Base-by-base conservation (phyloP, 1,140 invertebrate species). In the Procambarus virginalis region DNA sequence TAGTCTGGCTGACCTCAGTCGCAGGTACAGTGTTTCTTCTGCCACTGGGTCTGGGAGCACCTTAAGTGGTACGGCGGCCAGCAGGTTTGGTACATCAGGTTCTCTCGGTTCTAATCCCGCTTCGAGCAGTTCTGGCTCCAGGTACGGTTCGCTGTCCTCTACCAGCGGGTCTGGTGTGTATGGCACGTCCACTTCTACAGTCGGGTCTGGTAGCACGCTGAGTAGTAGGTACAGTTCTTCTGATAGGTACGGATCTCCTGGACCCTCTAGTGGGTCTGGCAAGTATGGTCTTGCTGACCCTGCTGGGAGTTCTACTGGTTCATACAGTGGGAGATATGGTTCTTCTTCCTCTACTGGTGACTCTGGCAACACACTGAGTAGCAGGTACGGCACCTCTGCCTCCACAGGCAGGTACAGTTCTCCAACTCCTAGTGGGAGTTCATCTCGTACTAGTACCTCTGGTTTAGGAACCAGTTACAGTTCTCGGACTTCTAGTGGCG, bases 51-150 rank as follows among this genome's bases (percentile, higher is more conserved):
- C 46, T 34, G 12, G 34, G n/a, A 75, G 22, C 45, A 70, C 34
- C 6, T 49, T 34, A 12, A 77, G 84, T 55, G 64, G 64, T 9
- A 55, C 8, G 1, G 10, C 34, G 14, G 46, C 20, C 79, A 46
- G 80, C 17, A 82, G 80, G 60, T 82, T 64, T 60, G 34, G 58
- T 51, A 81, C n/a, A 22, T 12, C 79, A 34, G 51, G 79, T 49
- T n/a, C n/a, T 10, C 12, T 48, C 14, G 58, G 49, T 58, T n/a
- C 77, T 49, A 34, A 20, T n/a, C 5, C 3, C 45, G 48, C 68
- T 10, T 34, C 68, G 68, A 73, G 22, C 22, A 34, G 68, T 34
- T 22, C 68, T 34, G 20, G 68, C 68, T 8, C 48, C 80, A 64
- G 22, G 80, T 82, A 82, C 22, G 22, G 80, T 8, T 78, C 49